These are phyloP conservation scores for Chaetodon trifascialis DNA, from an alignment of 2,113 vertebrate species.

Conservation along the genomic window DNA sequence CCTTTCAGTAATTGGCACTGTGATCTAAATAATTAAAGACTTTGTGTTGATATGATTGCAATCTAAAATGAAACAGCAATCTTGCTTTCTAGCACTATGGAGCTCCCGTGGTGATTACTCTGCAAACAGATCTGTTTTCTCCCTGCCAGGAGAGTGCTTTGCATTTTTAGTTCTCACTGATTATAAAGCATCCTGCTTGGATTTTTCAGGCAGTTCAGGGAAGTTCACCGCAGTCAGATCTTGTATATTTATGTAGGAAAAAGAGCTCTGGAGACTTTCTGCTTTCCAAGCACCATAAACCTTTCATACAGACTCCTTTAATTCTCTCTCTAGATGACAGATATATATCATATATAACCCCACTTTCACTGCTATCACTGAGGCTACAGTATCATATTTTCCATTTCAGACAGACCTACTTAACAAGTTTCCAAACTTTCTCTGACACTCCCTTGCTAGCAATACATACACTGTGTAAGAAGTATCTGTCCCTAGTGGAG, in stretches of 20 bases:
- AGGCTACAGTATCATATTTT: constrained; percentile 31
- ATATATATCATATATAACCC: constrained; percentile 28
- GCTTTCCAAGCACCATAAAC: constrained; percentile 50
- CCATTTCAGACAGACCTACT: constrained; percentile 39
- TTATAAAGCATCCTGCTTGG: constrained; percentile 42
- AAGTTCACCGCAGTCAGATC: constrained; percentile 46
- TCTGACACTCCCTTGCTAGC: constrained; percentile 8
- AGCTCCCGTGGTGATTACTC: constrained; percentile 39
- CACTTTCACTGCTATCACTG: constrained; percentile 12
- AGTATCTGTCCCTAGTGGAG: not conserved
- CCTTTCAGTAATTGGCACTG: constrained; percentile 10
- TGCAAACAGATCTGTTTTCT: constrained; percentile 43
- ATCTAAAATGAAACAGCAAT: constrained; percentile 36
- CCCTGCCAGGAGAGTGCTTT: constrained; percentile 16
- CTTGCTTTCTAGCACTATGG: constrained; percentile 23
- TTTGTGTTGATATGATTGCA: constrained; percentile 35
- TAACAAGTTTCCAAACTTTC: constrained; percentile 39
- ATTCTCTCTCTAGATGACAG: constrained; percentile 46
- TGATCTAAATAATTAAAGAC: constrained; percentile 52
- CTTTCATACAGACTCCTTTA: constrained; percentile 54
- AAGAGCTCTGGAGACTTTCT: constrained; percentile 34
- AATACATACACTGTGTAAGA: constrained; percentile 1
- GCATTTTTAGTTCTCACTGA: constrained; percentile 30
- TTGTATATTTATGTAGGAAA: constrained; percentile 58
- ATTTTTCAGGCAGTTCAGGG: constrained; percentile 43